phyloP scores from a whole-genome alignment of 2,888 invertebrate genomes.

The Anaspis maculata region DNA sequence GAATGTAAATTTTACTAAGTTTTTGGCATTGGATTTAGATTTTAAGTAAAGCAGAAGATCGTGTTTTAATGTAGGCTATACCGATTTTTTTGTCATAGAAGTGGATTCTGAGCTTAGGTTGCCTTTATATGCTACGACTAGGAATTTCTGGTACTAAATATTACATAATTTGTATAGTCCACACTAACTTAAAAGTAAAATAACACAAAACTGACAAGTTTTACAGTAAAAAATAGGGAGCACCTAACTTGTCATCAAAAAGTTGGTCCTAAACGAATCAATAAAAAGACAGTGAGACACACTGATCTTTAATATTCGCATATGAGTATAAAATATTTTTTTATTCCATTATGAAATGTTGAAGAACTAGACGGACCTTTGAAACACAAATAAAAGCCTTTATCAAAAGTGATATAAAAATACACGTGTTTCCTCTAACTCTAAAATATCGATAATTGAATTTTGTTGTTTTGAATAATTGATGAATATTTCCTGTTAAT shows the following conservation, averaged over 20 bases:
- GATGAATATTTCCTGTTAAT: too few relatives aligned
- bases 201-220: too few relatives aligned
- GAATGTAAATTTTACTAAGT: conserved; percentile 10
- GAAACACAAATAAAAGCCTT: too few relatives aligned
- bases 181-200: conserved; percentile 9
- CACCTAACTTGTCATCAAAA: conserved; percentile 14
- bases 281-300: conserved; percentile 20
- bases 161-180: conserved; percentile 15
- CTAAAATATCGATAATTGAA: too few relatives aligned
- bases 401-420: conserved; percentile 13
- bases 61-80: conserved; percentile 11
- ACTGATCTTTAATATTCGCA: conserved; percentile 19
- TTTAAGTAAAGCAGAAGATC: neutral
- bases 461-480: too few relatives aligned
- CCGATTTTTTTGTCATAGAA: too few relatives aligned
- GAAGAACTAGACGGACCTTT: conserved; percentile 23
- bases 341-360: conserved; percentile 13
- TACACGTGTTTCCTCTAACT: conserved; percentile 11
- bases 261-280: conserved; percentile 24
- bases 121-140: too few relatives aligned
- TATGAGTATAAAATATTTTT: conserved; percentile 18
- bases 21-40: neutral
- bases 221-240: conserved; percentile 14
- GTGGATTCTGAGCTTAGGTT: too few relatives aligned
- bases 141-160: neutral